Evolutionary conservation across 1,140 invertebrate genomes (phyloP).

Genomic region (Macrocentrus cingulum): DNA sequence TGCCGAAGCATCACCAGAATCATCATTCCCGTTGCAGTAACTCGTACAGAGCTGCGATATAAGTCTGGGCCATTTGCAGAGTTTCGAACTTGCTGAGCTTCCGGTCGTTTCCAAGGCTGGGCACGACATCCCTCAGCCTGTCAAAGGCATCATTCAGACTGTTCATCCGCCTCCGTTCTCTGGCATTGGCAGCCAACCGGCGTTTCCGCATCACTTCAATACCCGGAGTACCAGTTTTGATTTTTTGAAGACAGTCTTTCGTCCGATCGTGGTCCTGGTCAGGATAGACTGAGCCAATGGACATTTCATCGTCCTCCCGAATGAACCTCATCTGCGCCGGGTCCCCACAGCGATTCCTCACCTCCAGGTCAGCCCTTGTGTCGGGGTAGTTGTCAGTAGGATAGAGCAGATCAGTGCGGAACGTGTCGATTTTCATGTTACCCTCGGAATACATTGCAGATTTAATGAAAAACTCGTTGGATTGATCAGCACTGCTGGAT

Average conservation of each 20-base stretch:
- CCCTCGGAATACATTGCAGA: constrained; percentile 4
- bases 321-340: constrained; percentile 16
- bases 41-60: constrained; percentile 70
- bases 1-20: constrained; percentile 5
- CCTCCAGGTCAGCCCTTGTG: not conserved
- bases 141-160: constrained; percentile 83
- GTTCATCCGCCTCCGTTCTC: constrained; percentile 80
- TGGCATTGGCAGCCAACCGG: constrained; percentile 74
- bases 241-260: constrained; percentile 45
- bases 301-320: not conserved
- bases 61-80: constrained; percentile 80
- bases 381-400: not conserved
- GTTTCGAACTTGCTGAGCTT: constrained; percentile 83
- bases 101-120: constrained; percentile 69
- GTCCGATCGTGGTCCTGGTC: constrained; percentile 36
- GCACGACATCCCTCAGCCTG: constrained; percentile 71
- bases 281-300: constrained; percentile 6
- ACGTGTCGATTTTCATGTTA: not conserved
- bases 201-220: constrained; percentile 61
- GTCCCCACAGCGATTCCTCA: constrained; percentile 3
- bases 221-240: constrained; percentile 56
- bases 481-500: not conserved
- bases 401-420: not conserved
- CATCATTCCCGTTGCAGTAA: constrained; percentile 55
- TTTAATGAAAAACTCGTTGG: constrained; percentile 6